phyloP scores from a whole-genome alignment of 2,113 vertebrate genomes.

The Scatophagus argus region DNA sequence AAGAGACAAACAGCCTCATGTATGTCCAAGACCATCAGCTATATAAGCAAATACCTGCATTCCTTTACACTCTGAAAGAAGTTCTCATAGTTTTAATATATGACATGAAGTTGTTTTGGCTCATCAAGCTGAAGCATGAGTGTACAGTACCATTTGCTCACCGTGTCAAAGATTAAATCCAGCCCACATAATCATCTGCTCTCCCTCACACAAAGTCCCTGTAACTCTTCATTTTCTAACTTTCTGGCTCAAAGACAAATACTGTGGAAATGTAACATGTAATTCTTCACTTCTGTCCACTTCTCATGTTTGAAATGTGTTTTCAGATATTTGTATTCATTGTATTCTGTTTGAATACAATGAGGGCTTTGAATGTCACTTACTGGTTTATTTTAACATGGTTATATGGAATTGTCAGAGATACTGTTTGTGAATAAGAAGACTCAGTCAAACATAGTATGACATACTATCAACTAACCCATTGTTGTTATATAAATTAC shows the following conservation, averaged over 20 bases:
- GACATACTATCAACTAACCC: neutral
- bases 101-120: slow-evolving; percentile 10
- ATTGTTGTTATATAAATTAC: neutral
- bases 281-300: no score
- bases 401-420: neutral
- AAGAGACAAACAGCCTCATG: neutral
- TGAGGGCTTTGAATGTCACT: no score
- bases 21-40: neutral
- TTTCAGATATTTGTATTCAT: neutral
- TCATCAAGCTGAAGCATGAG: slow-evolving; percentile 2
- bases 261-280: neutral
- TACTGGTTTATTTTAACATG: neutral
- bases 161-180: slow-evolving; percentile 39
- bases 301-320: neutral
- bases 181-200: slow-evolving; percentile 28
- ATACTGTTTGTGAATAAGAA: no score
- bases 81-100: neutral
- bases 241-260: neutral
- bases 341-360: neutral
- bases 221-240: slow-evolving; percentile 2
- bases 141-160: slow-evolving; percentile 14
- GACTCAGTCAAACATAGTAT: no score
- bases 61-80: neutral
- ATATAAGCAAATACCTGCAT: neutral
- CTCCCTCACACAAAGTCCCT: slow-evolving; percentile 2